phyloP scores from a whole-genome alignment of 2,797 vertebrate genomes.

The Poecilia gillii region DNA sequence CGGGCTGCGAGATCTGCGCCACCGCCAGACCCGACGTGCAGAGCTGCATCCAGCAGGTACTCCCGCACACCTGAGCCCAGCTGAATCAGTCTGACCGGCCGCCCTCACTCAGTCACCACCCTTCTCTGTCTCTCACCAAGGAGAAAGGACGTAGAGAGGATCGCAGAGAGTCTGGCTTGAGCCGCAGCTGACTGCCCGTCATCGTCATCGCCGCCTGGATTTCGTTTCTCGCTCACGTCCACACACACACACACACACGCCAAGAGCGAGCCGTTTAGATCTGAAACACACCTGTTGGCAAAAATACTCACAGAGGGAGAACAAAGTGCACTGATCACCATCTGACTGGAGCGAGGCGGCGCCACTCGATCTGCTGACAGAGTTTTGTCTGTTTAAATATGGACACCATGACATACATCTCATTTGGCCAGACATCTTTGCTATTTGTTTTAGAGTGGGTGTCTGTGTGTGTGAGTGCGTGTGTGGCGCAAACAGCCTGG shows the following conservation, averaged over 20 bases:
- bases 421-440: conserved; percentile 55
- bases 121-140: conserved; percentile 41
- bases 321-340: conserved; percentile 62
- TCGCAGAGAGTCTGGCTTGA: conserved; percentile 55
- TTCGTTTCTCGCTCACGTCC: conserved; percentile 25
- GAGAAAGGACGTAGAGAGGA: conserved; percentile 75
- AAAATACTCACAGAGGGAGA: conserved; percentile 55
- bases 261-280: conserved; percentile 34
- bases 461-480: conserved; percentile 7
- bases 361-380: conserved; percentile 34
- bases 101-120: neutral
- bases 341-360: conserved; percentile 49
- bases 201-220: conserved; percentile 26
- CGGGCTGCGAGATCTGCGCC: conserved; percentile 93
- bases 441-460: conserved; percentile 66
- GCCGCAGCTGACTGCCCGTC: conserved; percentile 75
- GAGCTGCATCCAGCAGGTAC: conserved; percentile 79
- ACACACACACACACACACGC: conserved; percentile 15
- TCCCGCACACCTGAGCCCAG: neutral
- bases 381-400: conserved; percentile 23
- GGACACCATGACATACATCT: conserved; percentile 44
- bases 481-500: conserved; percentile 39
- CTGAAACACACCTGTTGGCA: conserved; percentile 43
- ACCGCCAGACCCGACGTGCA: conserved; percentile 77
- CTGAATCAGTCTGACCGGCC: neutral